Evolutionary conservation across 2,888 invertebrate species (phyloP), one percentile per base, ranked within the genome.

Genomic region (Stenotaenia linearis): DNA sequence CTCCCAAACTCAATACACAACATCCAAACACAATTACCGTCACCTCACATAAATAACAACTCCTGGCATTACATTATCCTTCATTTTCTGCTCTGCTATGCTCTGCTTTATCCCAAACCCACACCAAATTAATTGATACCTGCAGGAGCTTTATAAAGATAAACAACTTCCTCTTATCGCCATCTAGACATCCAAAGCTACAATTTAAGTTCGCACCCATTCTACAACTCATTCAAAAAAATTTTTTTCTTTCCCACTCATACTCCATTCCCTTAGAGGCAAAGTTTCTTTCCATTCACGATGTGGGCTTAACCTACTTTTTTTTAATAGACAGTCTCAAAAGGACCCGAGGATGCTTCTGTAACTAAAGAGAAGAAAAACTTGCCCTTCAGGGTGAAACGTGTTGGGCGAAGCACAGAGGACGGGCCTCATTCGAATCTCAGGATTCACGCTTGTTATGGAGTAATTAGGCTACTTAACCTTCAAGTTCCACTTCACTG

Each of bases 261-360:
- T 15, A 45, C 45, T n/a, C 45, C 23, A 21, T 61, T 30, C 25
- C 74, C 74, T 30, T 23, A 74, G 28, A 74, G 74, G 74, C 74
- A 21, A 74, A 30, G 30, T 74, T 74, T 74, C 30, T 74, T 61
- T 74, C 74, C 74, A 30, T 30, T 74, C 74, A 30, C 23, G 74
- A 74, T 32, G 37, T 35, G 21, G 75, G 35, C 75, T 37, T 75
- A 75, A 75, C 75, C 75, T 61, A 61, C 18, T 75, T 75, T 75
- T 75, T 75, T 37, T 61, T 61, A 61, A 61, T 61, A 61, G 61
- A 61, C 61, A 61, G 61, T 23, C 25, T 61, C 23, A 61, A 61
- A 61, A 25, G 61, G 15, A 61, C 61, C 61, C 25, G 28, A 61
- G 61, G 61, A 61, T 61, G 61, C 61, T 61, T 61, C 61, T 61